These are phyloP conservation scores for Pogoniulus pusillus DNA, from an alignment of 2,797 vertebrate species.

Conservation along the genomic window DNA sequence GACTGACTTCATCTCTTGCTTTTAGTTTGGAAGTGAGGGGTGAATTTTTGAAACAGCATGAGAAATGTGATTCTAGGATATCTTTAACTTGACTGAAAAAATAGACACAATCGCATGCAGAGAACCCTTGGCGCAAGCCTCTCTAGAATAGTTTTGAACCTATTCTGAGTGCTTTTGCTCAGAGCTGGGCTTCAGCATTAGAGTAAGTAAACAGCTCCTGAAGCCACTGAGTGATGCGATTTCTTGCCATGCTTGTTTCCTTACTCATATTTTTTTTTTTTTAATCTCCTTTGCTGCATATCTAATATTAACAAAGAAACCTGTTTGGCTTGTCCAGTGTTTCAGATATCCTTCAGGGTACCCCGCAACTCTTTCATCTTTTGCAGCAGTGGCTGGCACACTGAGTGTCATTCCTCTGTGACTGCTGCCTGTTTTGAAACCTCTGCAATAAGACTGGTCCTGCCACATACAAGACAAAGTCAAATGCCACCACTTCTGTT, in stretches of 20 bases:
- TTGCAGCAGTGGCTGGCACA: rapidly evolving
- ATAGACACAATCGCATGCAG: rapidly evolving
- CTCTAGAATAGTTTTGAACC: neutral
- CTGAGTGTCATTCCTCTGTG: rapidly evolving
- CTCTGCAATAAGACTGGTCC: rapidly evolving
- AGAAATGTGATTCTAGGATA: neutral
- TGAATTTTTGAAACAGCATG: neutral
- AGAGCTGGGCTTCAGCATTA: neutral
- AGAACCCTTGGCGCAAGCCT: neutral
- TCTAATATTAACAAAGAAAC: neutral
- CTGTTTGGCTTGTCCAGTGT: neutral
- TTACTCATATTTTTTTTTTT: neutral
- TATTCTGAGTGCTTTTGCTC: neutral
- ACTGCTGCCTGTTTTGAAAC: neutral
- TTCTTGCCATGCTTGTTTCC: neutral
- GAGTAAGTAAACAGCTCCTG: neutral
- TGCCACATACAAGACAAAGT: neutral
- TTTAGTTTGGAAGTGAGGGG: neutral
- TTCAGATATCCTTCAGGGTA: neutral
- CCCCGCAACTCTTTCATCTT: neutral
- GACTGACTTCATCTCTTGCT: neutral
- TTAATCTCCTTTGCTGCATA: neutral
- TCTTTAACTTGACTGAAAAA: neutral
- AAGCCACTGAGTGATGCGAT: neutral
- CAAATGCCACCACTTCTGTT: neutral